Evolutionary conservation across 1,140 invertebrate genomes (phyloP).

Genomic region (Helicoverpa zea): DNA sequence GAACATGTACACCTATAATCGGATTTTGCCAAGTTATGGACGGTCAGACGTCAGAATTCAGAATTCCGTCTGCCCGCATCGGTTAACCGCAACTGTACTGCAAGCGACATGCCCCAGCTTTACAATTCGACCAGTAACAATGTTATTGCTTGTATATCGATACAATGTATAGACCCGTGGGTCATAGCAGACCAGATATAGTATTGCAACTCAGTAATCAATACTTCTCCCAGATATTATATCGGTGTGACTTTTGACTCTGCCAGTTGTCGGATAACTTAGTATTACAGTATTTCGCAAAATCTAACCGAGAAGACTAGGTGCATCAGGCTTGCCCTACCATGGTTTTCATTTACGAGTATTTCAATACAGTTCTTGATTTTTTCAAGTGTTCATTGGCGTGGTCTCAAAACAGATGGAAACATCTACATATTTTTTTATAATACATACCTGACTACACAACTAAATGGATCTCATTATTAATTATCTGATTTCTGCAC

Average conservation of each 20-base stretch:
- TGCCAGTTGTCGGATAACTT: neutral
- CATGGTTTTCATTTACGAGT: no score
- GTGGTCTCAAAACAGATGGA: no score
- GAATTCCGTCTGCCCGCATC: constrained; percentile 62
- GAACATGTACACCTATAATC: constrained; percentile 22
- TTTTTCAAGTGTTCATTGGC: no score
- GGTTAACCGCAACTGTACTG: constrained; percentile 64
- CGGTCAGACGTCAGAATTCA: constrained; percentile 50
- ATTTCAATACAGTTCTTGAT: no score
- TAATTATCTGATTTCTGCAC: no score
- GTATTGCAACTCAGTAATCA: constrained; percentile 6
- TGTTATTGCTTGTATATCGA: constrained; percentile 45
- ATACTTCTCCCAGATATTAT: constrained; percentile 2
- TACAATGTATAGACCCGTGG: neutral
- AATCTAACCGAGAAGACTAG: no score
- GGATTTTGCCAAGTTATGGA: constrained; percentile 39
- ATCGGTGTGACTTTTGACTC: neutral
- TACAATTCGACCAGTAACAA: constrained; percentile 55
- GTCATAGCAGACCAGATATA: neutral
- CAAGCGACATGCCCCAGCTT: constrained; percentile 57
- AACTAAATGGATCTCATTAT: no score
- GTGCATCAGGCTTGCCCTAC: no score
- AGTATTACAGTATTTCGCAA: no score
- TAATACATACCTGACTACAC: no score
- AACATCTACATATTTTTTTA: no score